Evolutionary conservation across 2,888 invertebrate species (phyloP), one percentile per base, ranked within the genome.

Genomic region (Zaprionus lineosus): DNA sequence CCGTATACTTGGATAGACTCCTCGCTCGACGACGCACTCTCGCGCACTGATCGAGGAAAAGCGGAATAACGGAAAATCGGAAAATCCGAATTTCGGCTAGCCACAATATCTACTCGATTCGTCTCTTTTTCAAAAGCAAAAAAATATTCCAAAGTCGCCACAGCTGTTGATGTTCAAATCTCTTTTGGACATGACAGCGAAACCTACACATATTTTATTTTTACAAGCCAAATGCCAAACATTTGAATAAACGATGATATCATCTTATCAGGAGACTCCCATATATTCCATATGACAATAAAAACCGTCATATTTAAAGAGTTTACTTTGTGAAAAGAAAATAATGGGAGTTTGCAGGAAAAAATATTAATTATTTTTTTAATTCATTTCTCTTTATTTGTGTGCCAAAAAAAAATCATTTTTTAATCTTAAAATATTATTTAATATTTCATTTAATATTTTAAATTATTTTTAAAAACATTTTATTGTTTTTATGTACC

Each of bases 11-110:
- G 40, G 55, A 51, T 29, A 53, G 53, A 63, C 53, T 70, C 85
- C 56, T 74, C 48, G 71, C 86, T 84, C 70, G 78, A 69, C 86
- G 63, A 86, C 86, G 83, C 84, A 83, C 87, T 84, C 87, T 87
- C 87, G 76, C 71, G 51, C 51, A 87, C 87, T 87, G 87, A 86
- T 71, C 74, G 47, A n/a, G 7, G 46, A 46, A 24, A 16, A 46
- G 19, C 50, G 56, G 33, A n/a, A n/a, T n/a, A n/a, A n/a, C 11
- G 39, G 53, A 40, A 61, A 62, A 58, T 55, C n/a, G n/a, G n/a
- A n/a, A n/a, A n/a, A n/a, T n/a, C n/a, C n/a, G n/a, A n/a, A n/a
- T n/a, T n/a, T n/a, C n/a, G n/a, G n/a, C n/a, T n/a, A n/a, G n/a
- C n/a, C n/a, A n/a, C n/a, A n/a, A n/a, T n/a, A n/a, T n/a, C 34